A percentile compares a stretch with the other conserved stretches of the same genome.
These are phyloP conservation scores for Tryphoninae sp. DNA, from an alignment of 2,888 invertebrate species.

Conservation along the genomic window DNA sequence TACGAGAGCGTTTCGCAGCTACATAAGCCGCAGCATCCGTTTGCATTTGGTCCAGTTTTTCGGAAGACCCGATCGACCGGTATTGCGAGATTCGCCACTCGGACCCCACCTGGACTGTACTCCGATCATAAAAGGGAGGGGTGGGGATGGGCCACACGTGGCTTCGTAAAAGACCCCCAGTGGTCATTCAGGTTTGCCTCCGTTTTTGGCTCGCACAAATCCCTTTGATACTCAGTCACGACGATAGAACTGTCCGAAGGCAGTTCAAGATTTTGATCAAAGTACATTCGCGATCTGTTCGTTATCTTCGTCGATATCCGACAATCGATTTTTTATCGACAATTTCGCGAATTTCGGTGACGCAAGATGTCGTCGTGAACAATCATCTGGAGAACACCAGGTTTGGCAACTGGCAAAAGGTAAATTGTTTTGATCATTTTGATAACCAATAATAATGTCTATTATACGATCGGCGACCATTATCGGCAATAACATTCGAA, in stretches of 20 bases:
- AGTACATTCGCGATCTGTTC: conserved; percentile 17
- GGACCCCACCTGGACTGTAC: conserved; percentile 80
- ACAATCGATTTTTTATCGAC: neutral
- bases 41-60: conserved; percentile 74
- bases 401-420: conserved; percentile 7
- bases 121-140: conserved; percentile 14
- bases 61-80: conserved; percentile 77
- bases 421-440: conserved; percentile 18
- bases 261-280: conserved; percentile 48
- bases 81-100: conserved; percentile 65
- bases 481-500: no score
- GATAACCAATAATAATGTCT: neutral
- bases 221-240: conserved; percentile 76
- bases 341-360: neutral
- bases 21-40: conserved; percentile 56
- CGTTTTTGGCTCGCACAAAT: conserved; percentile 61
- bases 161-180: conserved; percentile 76
- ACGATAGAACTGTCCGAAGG: conserved; percentile 7
- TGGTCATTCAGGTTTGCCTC: conserved; percentile 76
- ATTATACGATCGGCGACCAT: no score
- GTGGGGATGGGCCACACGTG: conserved; percentile 53
- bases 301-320: conserved; percentile 34
- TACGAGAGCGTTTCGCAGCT: conserved; percentile 19
- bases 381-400: neutral
- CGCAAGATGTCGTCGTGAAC: neutral